These are phyloP conservation scores for Serranus cabrilla DNA, from an alignment of 2,797 vertebrate species.

Conservation along the genomic window DNA sequence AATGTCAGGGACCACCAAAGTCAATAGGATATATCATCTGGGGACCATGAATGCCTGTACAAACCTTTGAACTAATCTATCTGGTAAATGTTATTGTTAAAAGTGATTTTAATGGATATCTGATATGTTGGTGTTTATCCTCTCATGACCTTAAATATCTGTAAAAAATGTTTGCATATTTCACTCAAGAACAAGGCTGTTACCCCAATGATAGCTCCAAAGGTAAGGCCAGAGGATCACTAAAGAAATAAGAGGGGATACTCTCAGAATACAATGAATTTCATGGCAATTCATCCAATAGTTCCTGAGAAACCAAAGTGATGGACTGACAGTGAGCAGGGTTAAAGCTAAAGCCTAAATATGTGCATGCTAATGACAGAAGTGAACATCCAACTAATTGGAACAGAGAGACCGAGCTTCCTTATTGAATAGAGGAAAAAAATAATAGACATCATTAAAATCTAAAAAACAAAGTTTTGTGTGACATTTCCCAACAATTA, in stretches of 20 bases:
- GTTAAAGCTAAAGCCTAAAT: neutral
- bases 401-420: neutral
- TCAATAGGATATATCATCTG: neutral
- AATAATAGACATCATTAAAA: neutral
- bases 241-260: neutral
- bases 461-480: neutral
- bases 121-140: neutral
- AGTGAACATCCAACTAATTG: neutral
- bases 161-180: no score
- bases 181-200: no score
- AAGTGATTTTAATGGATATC: neutral
- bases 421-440: neutral
- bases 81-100: neutral
- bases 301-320: neutral
- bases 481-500: conserved; percentile 15
- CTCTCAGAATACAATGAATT: neutral
- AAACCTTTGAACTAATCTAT: neutral
- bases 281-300: neutral
- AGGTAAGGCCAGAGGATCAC: neutral
- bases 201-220: neutral
- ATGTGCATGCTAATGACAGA: neutral
- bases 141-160: neutral
- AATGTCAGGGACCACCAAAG: neutral
- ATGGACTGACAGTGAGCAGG: neutral
- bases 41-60: neutral